Evolutionary conservation across 1,140 invertebrate species (phyloP).

Genomic region (Frieseomelitta varia): DNA sequence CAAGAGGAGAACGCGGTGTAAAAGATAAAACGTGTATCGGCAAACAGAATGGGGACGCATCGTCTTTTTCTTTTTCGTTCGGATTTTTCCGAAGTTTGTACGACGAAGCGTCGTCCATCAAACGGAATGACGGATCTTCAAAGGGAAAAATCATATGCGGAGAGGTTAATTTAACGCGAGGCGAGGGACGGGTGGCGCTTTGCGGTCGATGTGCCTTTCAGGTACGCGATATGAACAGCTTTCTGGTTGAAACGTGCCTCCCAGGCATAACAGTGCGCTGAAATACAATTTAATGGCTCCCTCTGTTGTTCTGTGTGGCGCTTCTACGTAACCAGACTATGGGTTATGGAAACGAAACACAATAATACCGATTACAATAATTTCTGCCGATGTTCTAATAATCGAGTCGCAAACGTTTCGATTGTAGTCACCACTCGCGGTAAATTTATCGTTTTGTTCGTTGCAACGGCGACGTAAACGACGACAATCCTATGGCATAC

Average conservation of each 20-base stretch:
- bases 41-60: background rate
- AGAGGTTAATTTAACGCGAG: constrained; percentile 15
- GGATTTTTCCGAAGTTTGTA: background rate
- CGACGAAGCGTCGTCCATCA: no score
- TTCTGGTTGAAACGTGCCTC: constrained; percentile 18
- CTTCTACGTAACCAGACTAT: background rate
- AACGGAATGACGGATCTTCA: constrained; percentile 3
- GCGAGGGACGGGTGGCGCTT: constrained; percentile 12
- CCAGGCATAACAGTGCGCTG: constrained; percentile 9
- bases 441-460: background rate
- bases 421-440: no score
- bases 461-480: background rate
- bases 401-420: no score
- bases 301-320: background rate
- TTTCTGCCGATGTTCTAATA: background rate
- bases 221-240: background rate
- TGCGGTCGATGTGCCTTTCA: constrained; percentile 13
- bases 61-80: background rate
- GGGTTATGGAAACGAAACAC: background rate
- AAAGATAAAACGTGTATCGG: background rate
- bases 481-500: no score
- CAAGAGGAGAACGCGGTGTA: background rate
- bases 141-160: background rate
- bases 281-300: background rate
- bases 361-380: no score